These are phyloP conservation scores for Hyles lineata DNA, from an alignment of 2,888 invertebrate species.

Conservation along the genomic window DNA sequence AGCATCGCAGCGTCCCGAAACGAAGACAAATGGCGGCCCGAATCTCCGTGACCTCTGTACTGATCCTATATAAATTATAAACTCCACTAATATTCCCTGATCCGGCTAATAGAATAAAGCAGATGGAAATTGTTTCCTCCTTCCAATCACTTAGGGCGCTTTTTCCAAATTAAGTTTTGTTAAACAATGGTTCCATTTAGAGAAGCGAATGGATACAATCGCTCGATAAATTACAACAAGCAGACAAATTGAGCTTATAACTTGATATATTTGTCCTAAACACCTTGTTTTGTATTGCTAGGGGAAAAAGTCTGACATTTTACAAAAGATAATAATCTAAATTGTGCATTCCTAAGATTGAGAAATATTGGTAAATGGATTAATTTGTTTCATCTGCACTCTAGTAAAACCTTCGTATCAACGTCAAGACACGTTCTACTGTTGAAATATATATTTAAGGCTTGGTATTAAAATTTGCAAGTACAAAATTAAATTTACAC, in stretches of 20 bases:
- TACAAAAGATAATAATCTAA: background rate
- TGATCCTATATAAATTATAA: background rate
- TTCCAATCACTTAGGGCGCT: background rate
- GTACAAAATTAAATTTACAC: too few relatives aligned
- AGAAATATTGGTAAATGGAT: too few relatives aligned
- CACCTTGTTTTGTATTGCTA: background rate
- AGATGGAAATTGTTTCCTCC: background rate
- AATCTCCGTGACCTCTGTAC: background rate
- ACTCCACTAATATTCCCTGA: background rate
- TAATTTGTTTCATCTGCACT: too few relatives aligned
- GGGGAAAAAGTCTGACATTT: background rate
- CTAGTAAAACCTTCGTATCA: too few relatives aligned
- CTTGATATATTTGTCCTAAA: background rate
- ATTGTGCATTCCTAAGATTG: too few relatives aligned
- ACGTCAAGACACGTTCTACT: too few relatives aligned
- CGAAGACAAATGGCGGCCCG: conserved; percentile 1
- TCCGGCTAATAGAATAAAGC: conserved; percentile 3
- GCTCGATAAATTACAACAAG: background rate
- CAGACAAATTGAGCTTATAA: background rate
- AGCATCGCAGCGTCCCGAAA: conserved; percentile 1
- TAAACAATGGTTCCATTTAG: background rate
- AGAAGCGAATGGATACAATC: background rate
- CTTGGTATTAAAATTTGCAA: too few relatives aligned
- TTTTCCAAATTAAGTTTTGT: background rate
- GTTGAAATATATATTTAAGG: too few relatives aligned